Conservation (phyloP, 2,888 invertebrate genomes). For the Leptogaster cylindrica region DNA sequence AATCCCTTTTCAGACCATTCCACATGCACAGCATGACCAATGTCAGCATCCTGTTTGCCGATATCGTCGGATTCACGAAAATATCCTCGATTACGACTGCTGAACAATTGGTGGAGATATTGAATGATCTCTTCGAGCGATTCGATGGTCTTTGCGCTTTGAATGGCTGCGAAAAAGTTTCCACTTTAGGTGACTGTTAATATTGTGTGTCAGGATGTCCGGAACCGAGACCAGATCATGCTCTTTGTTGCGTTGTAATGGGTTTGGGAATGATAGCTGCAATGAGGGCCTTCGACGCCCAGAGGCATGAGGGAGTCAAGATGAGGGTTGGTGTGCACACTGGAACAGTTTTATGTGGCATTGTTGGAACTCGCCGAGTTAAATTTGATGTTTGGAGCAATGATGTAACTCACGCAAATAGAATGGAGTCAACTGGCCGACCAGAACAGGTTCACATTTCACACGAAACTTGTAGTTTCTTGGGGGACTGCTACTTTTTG, state of each 20-base stretch:
- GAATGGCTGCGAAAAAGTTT: conserved; percentile 95
- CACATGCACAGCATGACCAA: conserved; percentile 97
- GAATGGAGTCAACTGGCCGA: conserved; percentile 92
- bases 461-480: conserved; percentile 81
- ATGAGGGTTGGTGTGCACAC: conserved; percentile 98
- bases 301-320: conserved; percentile 87
- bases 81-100: conserved; percentile 98
- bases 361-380: conserved; percentile 92
- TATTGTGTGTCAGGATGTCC: conserved; percentile 97
- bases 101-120: conserved; percentile 91
- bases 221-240: conserved; percentile 88
- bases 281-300: conserved; percentile 89
- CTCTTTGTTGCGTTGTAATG: conserved; percentile 96
- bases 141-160: conserved; percentile 89
- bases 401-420: conserved; percentile 93
- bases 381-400: conserved; percentile 99
- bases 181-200: conserved; percentile 92
- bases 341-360: conserved; percentile 92
- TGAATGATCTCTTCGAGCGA: conserved; percentile 95
- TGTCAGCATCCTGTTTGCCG: conserved; percentile 95
- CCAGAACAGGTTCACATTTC: conserved; percentile 93
- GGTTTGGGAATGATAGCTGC: conserved; percentile 94
- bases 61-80: conserved; percentile 96
- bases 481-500: conserved; percentile 80
- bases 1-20: conserved; percentile 89